Base-by-base conservation (phyloP, 1,140 invertebrate species). In the Oreohelix idahoensis region DNA sequence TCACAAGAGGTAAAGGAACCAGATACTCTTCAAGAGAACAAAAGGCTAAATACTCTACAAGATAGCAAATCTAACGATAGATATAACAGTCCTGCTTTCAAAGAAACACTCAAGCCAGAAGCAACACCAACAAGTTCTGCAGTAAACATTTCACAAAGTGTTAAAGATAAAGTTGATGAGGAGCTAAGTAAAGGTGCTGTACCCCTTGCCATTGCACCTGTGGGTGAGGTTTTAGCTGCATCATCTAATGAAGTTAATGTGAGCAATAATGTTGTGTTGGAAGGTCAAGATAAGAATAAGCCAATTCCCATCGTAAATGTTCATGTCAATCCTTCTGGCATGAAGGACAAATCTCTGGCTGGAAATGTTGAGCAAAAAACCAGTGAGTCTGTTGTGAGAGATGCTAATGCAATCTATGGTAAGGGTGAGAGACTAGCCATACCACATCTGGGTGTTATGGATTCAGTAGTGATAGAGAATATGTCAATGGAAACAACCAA, bases 381-480 rank as follows among this genome's bases (percentile, higher is more conserved):
- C 69, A 20, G 32, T 17, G 58, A 79, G 8, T n/a, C 79, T 15
- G 36, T 39, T 38, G 35, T 36, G n/a, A 26, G 32, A 36, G 36
- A 79, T 17, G 17, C 5, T 23, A 58, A 53, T 42, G 49, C 77
- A 26, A 66, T 79, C 58, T 79, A 79, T 32, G 77, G 77, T 35
- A 79, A 79, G 32, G 77, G 77, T 17, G 53, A 79, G 26, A 79
- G 63, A 26, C 49, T 79, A 13, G 20, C 29, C 36, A 39, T n/a
- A 1, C 38, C 77, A 26, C 71, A 23, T 26, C 5, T 26, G 26
- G 36, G 32, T 35, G 17, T 29, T 17, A 11, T 58, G 1, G 36
- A 20, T 32, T 36, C 35, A 35, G 13, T 32, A 36, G 53, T 4
- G 4, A 45, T 35, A 29, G 49, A 51, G 45, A 58, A 10, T 13